These are phyloP conservation scores for Phaethornis superciliosus DNA, from an alignment of 2,113 vertebrate genomes.

Conservation along the genomic window DNA sequence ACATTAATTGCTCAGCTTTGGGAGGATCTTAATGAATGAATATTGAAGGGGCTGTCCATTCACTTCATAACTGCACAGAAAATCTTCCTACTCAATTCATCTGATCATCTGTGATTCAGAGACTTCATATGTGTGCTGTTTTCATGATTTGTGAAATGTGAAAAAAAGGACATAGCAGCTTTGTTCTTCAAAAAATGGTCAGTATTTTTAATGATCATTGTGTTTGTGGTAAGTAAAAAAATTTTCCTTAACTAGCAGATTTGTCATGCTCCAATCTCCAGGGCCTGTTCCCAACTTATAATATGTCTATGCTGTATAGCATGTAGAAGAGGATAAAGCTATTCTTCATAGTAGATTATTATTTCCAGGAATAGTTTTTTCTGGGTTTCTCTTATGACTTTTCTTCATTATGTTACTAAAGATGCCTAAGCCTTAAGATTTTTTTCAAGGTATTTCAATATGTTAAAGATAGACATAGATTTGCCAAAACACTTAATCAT, in stretches of 20 bases:
- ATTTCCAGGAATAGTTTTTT: neutral
- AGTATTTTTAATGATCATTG: neutral
- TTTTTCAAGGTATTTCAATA: neutral
- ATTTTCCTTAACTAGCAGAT: neutral
- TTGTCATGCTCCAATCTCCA: neutral
- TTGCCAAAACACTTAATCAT: neutral
- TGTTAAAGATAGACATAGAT: neutral
- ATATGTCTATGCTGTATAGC: fast-evolving
- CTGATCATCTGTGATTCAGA: neutral
- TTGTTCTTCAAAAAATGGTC: neutral
- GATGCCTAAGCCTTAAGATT: neutral
- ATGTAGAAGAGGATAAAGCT: neutral
- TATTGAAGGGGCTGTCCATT: fast-evolving
- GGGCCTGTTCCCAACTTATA: neutral
- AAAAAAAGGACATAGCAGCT: fast-evolving
- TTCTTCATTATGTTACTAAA: neutral
- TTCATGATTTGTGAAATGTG: neutral
- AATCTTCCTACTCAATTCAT: neutral
- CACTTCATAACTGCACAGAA: neutral
- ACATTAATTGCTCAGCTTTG: neutral
- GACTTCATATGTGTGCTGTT: neutral
- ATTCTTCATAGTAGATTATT: neutral
- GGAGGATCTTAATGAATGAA: neutral
- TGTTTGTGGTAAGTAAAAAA: neutral
- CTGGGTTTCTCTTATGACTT: neutral